These are phyloP conservation scores for Seriola quinqueradiata DNA, from an alignment of 2,113 vertebrate species.

Conservation along the genomic window DNA sequence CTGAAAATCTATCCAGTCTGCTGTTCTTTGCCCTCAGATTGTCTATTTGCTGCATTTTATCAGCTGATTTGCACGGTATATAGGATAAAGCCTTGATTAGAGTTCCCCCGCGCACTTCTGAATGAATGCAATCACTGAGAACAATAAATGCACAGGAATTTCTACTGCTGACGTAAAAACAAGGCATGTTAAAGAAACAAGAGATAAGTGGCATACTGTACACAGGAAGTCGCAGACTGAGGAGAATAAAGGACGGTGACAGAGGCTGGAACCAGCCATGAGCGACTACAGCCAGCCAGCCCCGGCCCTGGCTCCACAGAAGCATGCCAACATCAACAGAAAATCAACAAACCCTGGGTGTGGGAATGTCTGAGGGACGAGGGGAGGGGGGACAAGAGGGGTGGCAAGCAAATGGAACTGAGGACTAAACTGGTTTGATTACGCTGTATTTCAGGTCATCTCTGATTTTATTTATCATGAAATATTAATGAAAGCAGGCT, in stretches of 20 bases:
- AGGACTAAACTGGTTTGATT: slow-evolving; percentile 39
- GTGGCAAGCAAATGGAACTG: not conserved
- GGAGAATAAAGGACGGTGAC: not conserved
- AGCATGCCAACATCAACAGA: slow-evolving; percentile 42
- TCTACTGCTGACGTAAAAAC: not conserved
- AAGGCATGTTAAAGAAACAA: not conserved
- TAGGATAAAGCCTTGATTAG: not conserved
- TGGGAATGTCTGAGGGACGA: slow-evolving; percentile 45
- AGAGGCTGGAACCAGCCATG: slow-evolving; percentile 11
- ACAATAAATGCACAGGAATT: not conserved
- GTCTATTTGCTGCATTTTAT: slow-evolving; percentile 2
- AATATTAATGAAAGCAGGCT: not conserved
- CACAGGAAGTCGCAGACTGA: not conserved
- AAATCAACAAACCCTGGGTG: slow-evolving; percentile 51
- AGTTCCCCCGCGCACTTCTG: not conserved
- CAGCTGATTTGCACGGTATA: slow-evolving; percentile 9
- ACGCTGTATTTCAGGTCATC: not conserved
- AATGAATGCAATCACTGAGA: slow-evolving; percentile 12
- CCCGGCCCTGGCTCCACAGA: slow-evolving; percentile 26
- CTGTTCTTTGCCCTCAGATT: slow-evolving; percentile 14
- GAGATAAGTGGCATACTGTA: not conserved
- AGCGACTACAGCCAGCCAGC: slow-evolving; percentile 45
- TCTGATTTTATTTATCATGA: not conserved
- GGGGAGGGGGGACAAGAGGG: not conserved
- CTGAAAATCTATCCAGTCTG: not conserved